Evolutionary conservation across 2,888 invertebrate genomes (phyloP).

Genomic region (Drosophila cracens): DNA sequence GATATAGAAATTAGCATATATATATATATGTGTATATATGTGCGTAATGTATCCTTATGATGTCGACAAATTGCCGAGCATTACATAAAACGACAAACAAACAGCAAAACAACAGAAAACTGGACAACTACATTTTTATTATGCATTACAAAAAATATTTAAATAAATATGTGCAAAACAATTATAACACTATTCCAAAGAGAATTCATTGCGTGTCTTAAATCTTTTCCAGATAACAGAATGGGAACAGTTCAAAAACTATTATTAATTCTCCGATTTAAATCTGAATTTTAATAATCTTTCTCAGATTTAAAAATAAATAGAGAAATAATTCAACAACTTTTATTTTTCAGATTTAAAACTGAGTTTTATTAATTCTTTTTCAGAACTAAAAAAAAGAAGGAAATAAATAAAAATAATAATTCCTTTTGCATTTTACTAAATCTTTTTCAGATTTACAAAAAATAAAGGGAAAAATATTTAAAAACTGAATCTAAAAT

Average conservation of each 20-base stretch:
- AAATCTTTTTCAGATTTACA: neutral
- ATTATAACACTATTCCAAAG: constrained; percentile 56
- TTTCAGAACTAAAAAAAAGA: neutral
- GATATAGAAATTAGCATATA: constrained; percentile 61
- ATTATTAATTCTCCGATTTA: neutral
- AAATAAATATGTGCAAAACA: constrained; percentile 72
- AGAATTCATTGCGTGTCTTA: constrained; percentile 9
- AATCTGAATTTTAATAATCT: no score
- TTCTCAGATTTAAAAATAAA: no score
- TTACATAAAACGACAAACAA: constrained; percentile 38
- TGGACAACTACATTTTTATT: constrained; percentile 71
- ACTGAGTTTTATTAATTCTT: neutral
- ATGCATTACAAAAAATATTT: constrained; percentile 64
- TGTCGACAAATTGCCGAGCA: constrained; percentile 58
- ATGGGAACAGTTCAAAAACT: neutral
- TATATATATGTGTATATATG: constrained; percentile 35
- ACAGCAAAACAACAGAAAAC: constrained; percentile 33
- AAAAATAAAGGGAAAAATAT: neutral
- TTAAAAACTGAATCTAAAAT: neutral
- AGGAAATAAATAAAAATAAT: neutral
- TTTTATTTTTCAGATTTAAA: neutral
- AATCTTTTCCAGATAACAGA: neutral
- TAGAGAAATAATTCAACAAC: neutral
- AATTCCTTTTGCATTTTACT: neutral
- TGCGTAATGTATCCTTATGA: constrained; percentile 61